Base-by-base conservation (phyloP, 1,140 invertebrate genomes). In the Drosophila pseudoananassae region DNA sequence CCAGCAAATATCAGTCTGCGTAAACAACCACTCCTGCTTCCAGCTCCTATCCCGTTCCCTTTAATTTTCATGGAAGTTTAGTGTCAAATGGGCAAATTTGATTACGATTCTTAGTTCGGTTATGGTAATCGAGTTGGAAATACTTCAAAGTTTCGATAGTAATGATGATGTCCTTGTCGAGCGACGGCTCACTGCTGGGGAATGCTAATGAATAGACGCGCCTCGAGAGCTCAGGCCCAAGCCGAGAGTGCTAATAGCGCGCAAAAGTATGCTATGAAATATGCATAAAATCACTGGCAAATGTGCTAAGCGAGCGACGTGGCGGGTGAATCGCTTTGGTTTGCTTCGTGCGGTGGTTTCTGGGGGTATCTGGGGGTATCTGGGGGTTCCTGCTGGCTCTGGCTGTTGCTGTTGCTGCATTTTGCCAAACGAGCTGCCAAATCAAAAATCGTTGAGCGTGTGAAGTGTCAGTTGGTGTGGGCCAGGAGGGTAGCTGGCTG, bases 71-170 rank as follows among this genome's bases (percentile, higher is more conserved):
- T 46, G 53, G 68, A 87, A 87, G 83, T 87, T 87, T 83, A 88
- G 83, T 87, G 83, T 87, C 78, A 87, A 87, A 83, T 87, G 78
- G 75, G 51, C 60, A 88, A 87, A 87, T 87, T 87, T 76, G 78
- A 87, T 87, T 87, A 82, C 72, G 59, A 83, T 75, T 78, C 83
- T 75, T 69, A 87, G 83, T 88, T 76, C 71, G 79, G 83, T 88
- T 87, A 82, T 76, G 83, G 56, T 87, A 87, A 88, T 87, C 75
- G 83, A 87, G 83, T 87, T 87, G 63, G 57, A 83, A 87, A 83
- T 87, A 87, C 83, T 87, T 87, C 78, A 89, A 87, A 87, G 76
- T 88, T 79, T 76, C 57, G 57, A 69, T 69, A 56, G 69, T 70
- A 29, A 46, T 51, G 64, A 15, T 46, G 33, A 31, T 55, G 59